Evolutionary conservation across 2,797 vertebrate genomes (phyloP), one percentile per base, ranked within the genome.

Genomic region (Chromis chromis): DNA sequence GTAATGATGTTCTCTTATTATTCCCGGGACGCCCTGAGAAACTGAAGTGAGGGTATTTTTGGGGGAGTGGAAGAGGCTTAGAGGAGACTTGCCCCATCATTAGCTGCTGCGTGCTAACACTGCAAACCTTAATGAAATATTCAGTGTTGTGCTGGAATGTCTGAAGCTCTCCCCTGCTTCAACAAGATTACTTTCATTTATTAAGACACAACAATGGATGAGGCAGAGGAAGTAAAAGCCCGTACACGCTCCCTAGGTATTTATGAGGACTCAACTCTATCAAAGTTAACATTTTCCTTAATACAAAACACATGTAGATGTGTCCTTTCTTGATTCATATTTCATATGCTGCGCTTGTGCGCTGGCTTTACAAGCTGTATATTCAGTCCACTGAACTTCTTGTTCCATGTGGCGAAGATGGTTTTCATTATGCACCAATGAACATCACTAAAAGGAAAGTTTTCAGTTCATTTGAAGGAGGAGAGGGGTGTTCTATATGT

Each of bases 71-170:
- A 61, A 56, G 57, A 42, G 39, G 62, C 59, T 79, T 49, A 49
- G 54, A 52, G 27, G 46, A 74, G 44, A 27, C 48, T 62, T 33
- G 21, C 33, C 53, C 88, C 74, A 83, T 91, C 84, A 89, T 86
- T 84, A 89, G 54, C 65, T 56, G 31, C 74, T 64, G 76, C 68
- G 73, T 69, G 33, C 72, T 60, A 79, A 89, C 81, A 72, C 21
- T 58, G 65, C 66, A 83, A 83, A 74, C 66, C 52, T 16, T 79
- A 73, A 88, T 92, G 40, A 93, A 92, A 91, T 92, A 92, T 94
- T 93, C 53, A 91, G 66, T n/a, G 36, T 49, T 67, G 57, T 75
- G 61, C 76, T 83, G 65, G 61, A 75, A 82, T 39, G 75, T 91
- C 81, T 83, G 36, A 86, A 76, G 74, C 70, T 78, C 86, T 76